Base-by-base conservation (phyloP, 2,797 vertebrate genomes). In the Mormyrops boulengeri region DNA sequence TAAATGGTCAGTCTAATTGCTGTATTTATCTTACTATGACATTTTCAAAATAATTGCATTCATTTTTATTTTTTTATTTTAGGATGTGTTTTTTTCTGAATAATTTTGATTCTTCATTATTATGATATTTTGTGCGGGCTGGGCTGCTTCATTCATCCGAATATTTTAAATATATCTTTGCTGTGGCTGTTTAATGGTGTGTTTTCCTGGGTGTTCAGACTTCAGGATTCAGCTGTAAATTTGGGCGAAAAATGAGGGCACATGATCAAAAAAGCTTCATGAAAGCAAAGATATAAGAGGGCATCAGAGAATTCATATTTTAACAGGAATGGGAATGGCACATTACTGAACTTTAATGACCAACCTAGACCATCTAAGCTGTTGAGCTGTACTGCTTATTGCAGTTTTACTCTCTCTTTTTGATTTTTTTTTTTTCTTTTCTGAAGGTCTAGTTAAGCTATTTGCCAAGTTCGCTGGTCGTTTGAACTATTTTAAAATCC, bases 311-410 rank as follows among this genome's bases (percentile, higher is more conserved):
- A 52, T 30, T 41, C 6, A 8, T 80, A 17, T 44, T 34, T 60
- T 60, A 55, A 19, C 41, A 11, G 17, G 49, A 44, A 17, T 17
- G 77, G 30, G 17, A 44, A 26, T 17, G 77, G 17, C 30, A 57
- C 49, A 9, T 87, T 87, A 38, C 89, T 38, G 60, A 41, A 50
- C 47, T 41, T 69, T 87, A 87, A 89, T 89, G 62, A 87, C 47
- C 57, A 7, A 14, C 7, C 22, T 38, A 49, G 47, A 14, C 47
- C 19, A 2, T 2, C 4, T 11, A 30, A 12, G n/a, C 30, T 22
- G 50, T 60, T 66, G n/a, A 49, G 1, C 82, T 38, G 14, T 52
- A 34, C n/a, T 86, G 19, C 55, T 57, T 57, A n/a, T n/a, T 19
- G 4, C 69, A 11, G 0, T 2, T 41, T 77, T 1, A 77, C 4